Evolutionary conservation across 2,888 invertebrate genomes (phyloP).

Genomic region (Drosophila anomalata): DNA sequence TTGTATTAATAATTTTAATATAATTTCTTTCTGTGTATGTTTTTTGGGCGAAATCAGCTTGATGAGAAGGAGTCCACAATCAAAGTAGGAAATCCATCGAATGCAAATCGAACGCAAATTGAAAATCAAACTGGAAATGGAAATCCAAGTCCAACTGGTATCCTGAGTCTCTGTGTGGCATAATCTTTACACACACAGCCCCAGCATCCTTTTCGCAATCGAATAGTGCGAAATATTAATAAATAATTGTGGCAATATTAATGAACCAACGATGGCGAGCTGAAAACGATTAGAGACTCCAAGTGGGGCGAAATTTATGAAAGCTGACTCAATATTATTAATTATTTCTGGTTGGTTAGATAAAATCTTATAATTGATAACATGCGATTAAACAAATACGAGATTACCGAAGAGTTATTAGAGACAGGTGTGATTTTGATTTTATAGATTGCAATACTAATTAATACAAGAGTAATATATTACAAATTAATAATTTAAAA

Average conservation of each 20-base stretch:
- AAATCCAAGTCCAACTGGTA: constrained; percentile 11
- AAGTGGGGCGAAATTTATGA: constrained; percentile 7
- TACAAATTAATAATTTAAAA: no score
- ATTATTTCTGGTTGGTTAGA: background rate
- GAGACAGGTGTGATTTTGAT: background rate
- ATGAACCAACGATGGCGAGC: constrained; percentile 3
- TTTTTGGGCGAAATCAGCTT: background rate
- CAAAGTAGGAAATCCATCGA: constrained; percentile 21
- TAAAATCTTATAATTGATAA: constrained; percentile 7
- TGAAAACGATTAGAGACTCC: constrained; percentile 5
- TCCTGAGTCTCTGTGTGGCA: constrained; percentile 12
- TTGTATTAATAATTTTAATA: background rate
- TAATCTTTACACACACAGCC: constrained; percentile 3
- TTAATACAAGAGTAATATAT: background rate
- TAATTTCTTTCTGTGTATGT: background rate
- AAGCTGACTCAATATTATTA: constrained; percentile 1
- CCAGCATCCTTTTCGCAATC: constrained; percentile 13
- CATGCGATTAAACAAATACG: constrained; percentile 7
- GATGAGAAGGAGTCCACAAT: background rate
- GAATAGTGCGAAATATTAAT: constrained; percentile 8
- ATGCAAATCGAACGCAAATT: constrained; percentile 14
- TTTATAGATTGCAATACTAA: background rate
- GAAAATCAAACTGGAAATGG: constrained; percentile 24
- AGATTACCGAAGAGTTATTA: constrained; percentile 3
- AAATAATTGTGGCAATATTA: constrained; percentile 11